phyloP scores from a whole-genome alignment of 2,888 invertebrate genomes.

The Brenthis hecate region DNA sequence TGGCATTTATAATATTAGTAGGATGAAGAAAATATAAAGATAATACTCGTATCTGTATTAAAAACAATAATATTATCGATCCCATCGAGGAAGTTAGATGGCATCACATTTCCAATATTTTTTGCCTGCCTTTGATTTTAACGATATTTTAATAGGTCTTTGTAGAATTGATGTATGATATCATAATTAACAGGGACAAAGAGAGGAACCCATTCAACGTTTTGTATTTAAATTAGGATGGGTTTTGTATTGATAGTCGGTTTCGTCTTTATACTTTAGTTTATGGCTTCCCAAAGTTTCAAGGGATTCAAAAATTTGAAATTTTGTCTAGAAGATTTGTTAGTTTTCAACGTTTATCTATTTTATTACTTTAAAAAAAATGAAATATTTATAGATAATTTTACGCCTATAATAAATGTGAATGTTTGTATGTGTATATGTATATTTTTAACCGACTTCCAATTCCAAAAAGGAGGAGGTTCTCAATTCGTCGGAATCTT shows the following conservation, averaged over 20 bases:
- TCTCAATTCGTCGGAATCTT: too few relatives aligned
- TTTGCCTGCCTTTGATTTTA: slow-evolving; percentile 49
- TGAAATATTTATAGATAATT: neutral
- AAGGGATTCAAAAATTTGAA: neutral
- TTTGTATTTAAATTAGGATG: slow-evolving; percentile 34
- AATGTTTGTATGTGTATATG: too few relatives aligned
- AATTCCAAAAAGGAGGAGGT: too few relatives aligned
- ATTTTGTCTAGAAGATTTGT: neutral
- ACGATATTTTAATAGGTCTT: slow-evolving; percentile 60
- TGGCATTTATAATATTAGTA: too few relatives aligned
- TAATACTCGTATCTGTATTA: too few relatives aligned
- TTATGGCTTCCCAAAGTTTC: neutral
- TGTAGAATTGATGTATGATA: slow-evolving; percentile 70
- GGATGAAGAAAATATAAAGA: too few relatives aligned
- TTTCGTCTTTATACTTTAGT: slow-evolving; percentile 14
- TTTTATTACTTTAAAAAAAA: neutral
- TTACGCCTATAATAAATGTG: too few relatives aligned
- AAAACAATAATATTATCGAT: neutral
- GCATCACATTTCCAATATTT: slow-evolving; percentile 21
- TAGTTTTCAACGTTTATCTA: neutral
- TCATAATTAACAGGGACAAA: slow-evolving; percentile 74
- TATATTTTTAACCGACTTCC: too few relatives aligned
- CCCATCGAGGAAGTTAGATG: neutral
- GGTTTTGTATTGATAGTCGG: slow-evolving; percentile 3
- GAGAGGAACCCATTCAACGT: slow-evolving; percentile 34